phyloP scores from a whole-genome alignment of 23 tunicate genomes.

The Botrylloides violaceus region DNA sequence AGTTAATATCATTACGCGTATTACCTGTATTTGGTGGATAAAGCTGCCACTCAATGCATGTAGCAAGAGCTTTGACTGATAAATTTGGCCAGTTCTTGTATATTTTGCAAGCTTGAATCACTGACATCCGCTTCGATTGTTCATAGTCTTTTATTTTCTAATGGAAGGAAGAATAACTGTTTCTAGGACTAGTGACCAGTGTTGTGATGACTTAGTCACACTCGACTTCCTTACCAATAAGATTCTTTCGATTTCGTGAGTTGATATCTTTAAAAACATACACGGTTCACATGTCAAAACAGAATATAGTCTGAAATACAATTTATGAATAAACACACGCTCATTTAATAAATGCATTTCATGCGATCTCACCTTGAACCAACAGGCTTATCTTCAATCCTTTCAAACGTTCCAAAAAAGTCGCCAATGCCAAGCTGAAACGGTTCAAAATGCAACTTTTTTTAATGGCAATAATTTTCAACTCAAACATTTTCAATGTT shows the following conservation, averaged over 20 bases:
- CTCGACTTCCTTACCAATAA: background rate
- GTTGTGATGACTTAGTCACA: background rate
- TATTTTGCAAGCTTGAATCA: constrained; percentile 31
- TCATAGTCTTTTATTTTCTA: constrained; percentile 43
- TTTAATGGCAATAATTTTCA: too few relatives aligned
- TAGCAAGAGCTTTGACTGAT: constrained; percentile 68
- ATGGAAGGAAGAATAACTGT: background rate
- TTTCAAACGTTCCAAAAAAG: constrained; percentile 73
- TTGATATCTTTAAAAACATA: constrained; percentile 63
- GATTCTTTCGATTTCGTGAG: constrained; percentile 53
- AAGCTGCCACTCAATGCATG: constrained; percentile 62
- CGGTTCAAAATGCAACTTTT: too few relatives aligned
- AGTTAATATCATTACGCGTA: too few relatives aligned
- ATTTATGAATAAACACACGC: too few relatives aligned
- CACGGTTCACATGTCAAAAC: constrained; percentile 65
- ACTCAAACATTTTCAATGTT: too few relatives aligned
- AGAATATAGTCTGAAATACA: constrained; percentile 40
- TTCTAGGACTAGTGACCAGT: background rate
- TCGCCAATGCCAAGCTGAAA: constrained; percentile 33
- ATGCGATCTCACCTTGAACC: constrained; percentile 29
- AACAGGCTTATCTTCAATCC: constrained; percentile 42
- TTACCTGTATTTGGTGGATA: constrained; percentile 34
- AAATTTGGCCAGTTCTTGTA: constrained; percentile 79
- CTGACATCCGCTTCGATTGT: constrained; percentile 43
- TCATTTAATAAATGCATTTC: too few relatives aligned